Evolutionary conservation across 1,140 invertebrate genomes (phyloP), one percentile per base, ranked within the genome.

Genomic region (Vanessa atalanta): DNA sequence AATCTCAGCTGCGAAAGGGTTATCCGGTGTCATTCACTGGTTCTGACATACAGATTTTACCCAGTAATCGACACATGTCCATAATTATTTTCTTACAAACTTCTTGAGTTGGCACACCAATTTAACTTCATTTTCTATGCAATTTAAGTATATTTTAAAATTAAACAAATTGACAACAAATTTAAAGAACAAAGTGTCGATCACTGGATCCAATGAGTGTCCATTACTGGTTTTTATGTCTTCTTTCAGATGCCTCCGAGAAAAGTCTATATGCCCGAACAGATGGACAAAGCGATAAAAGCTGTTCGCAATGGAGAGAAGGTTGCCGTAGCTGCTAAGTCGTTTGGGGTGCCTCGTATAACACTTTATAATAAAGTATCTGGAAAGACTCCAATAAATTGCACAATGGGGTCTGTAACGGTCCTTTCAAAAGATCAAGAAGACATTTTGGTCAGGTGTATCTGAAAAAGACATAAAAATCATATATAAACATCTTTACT

Each of bases 401-500:
- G n/a, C n/a, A 53, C 51, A 53, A 16, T 16, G 51, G 50, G 50
- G n/a, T n/a, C n/a, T n/a, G n/a, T 51, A 6, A 53, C 51, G 20
- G 51, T 53, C 20, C 20, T 53, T 6, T 16, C 7, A 16, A 53
- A 53, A 53, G 51, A n/a, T 15, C 15, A 53, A 53, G 51, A 53
- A 53, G 51, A 53, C n/a, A 16, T 53, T 53, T 53, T 53, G n/a
- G 51, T 16, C n/a, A 53, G 20, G n/a, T 53, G 51, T 77, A 13
- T 67, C 60, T 64, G 48, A 64, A 64, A 20, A 70, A 50, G n/a
- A 60, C 31, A 70, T 70, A 7, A 26, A 26, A 31, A 70, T 48
- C 3, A 51, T 47, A 37, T 72, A 31, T 3, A 73, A 68, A 51
- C 67, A 73, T n/a, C 15, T 69, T 8, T 64, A 73, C n/a, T 8